Base-by-base conservation (phyloP, 2,888 invertebrate genomes). In the Epicampocera succincta region DNA sequence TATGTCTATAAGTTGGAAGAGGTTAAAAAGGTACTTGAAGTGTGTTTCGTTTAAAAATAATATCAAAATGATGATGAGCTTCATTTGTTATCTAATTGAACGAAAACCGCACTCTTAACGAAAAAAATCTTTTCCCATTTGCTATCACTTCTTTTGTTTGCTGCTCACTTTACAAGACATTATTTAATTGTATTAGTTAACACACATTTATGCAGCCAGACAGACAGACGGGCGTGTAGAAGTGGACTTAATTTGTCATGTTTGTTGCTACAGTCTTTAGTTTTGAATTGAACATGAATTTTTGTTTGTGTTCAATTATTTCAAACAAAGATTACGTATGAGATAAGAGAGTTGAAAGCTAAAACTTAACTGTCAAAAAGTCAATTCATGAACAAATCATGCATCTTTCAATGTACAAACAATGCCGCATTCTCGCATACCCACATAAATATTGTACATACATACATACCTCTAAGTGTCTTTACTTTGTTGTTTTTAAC, bases 181-280 rank as follows among this genome's bases (percentile, higher is more conserved):
- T n/a, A n/a, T n/a, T n/a, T n/a, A n/a, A n/a, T n/a, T n/a, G n/a
- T n/a, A n/a, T n/a, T n/a, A n/a, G n/a, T n/a, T n/a, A n/a, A 25
- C 25, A 25, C 5, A 25, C 25, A 25, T 25, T 3, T 25, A 5
- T 25, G 5, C 25, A 5, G 2, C 2, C 25, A 25, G 2, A 25
- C 25, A 3, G n/a, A n/a, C n/a, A n/a, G n/a, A n/a, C 25, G 25
- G 2, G 5, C 25, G 8, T 9, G 5, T 8, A 33, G 3, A 58
- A 72, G 21, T 52, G 21, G 17, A 58, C n/a, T n/a, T 38, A 68
- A 75, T 78, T 63, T 78, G 50, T 65, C 21, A 42, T 17, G 38
- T 68, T 76, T 63, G 61, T 68, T 38, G 52, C 68, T 76, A 50
- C 42, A 72, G 63, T 77, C 73, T 77, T 77, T 63, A 63, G 76